Evolutionary conservation across 2,888 invertebrate genomes (phyloP), one percentile per base, ranked within the genome.

Genomic region (Cephus runcator): DNA sequence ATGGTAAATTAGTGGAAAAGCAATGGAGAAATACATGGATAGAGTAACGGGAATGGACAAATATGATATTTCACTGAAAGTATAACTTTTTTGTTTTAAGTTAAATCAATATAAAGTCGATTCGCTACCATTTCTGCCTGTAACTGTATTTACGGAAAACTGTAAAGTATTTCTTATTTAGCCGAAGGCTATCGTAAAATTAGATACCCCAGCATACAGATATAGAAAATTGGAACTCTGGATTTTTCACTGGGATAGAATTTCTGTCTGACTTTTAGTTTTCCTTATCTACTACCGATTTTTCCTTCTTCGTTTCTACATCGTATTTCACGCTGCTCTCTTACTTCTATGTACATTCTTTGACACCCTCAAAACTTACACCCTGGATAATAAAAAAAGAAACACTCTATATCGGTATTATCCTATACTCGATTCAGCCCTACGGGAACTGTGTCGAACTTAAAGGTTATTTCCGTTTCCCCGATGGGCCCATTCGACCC

Each of bases 381-480:
- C 6, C 4, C 35, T 69, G n/a, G 33, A 34, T 77, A 56, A 77
- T 75, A 78, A 80, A 77, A 77, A 56, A 75, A 69, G n/a, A 69
- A 69, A 12, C 68, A 11, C 76, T 80, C 82, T 73, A 77, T 56
- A 77, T 69, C 68, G 23, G 80, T 75, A 77, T 82, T 79, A 79
- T 73, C 77, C 69, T 76, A 75, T 35, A 69, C 69, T 73, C 74
- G 75, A 36, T 75, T 73, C 73, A 76, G 69, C 77, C 75, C 75
- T 78, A 74, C 56, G 40, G 76, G 76, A 82, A 79, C 36, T 74
- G 73, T 31, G 56, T 73, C 73, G 69, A 76, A 77, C 71, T 73
- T 77, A 56, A 73, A 31, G 77, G 82, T 80, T 79, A 84, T 80
- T 80, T 80, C 80, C 80, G 75, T 31, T 78, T 79, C 74, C 33